phyloP scores from a whole-genome alignment of 2,113 vertebrate species.

The Serilophus lunatus region DNA sequence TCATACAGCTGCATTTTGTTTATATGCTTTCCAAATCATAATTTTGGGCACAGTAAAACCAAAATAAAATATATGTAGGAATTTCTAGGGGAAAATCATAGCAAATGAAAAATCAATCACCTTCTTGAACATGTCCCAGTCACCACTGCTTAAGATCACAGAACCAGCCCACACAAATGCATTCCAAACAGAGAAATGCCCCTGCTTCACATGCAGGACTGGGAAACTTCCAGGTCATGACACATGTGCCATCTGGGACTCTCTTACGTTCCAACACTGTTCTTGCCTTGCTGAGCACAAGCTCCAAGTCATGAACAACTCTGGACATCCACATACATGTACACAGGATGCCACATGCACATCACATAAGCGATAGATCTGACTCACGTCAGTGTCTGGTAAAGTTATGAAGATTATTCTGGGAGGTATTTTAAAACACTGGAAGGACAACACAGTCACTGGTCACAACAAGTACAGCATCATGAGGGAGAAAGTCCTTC shows the following conservation, averaged over 20 bases:
- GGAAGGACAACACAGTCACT: too few relatives aligned
- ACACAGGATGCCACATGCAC: fast-evolving
- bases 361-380: neutral
- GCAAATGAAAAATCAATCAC: neutral
- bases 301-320: neutral
- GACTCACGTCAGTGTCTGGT: too few relatives aligned
- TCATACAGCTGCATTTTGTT: neutral
- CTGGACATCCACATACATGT: fast-evolving
- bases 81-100: neutral
- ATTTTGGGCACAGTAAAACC: neutral
- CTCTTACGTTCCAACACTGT: neutral
- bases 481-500: too few relatives aligned
- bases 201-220: fast-evolving
- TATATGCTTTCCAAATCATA: neutral
- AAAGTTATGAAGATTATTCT: too few relatives aligned
- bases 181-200: neutral
- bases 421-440: too few relatives aligned
- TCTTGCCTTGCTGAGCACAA: neutral
- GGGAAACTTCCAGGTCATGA: neutral
- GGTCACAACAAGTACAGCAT: too few relatives aligned
- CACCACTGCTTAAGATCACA: neutral
- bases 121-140: neutral
- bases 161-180: neutral
- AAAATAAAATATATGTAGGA: neutral
- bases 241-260: neutral